A percentile compares a stretch with the other conserved stretches of the same genome.
Evolutionary conservation across 2,888 invertebrate genomes (phyloP).

Genomic region (Oscheius myriophilus): DNA sequence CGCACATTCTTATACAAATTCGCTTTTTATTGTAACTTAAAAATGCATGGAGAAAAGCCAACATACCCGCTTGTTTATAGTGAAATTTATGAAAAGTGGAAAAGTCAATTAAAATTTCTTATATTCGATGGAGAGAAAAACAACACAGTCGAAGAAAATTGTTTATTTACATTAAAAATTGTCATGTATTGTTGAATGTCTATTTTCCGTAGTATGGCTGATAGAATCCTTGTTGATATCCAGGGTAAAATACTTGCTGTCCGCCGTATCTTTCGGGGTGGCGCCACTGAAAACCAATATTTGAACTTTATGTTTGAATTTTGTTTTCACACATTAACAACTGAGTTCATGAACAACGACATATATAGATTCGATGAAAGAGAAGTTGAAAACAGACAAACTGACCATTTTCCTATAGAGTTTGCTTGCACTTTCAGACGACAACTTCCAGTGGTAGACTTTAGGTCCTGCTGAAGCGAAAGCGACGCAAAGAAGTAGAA

Average conservation of each 20-base stretch:
- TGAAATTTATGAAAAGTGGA: too few species aligned
- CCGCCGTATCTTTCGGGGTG: constrained; percentile 18
- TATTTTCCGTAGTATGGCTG: constrained; percentile 22
- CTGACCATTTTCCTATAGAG: constrained; percentile 16
- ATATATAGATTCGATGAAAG: too few species aligned
- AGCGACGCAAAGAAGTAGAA: too few species aligned
- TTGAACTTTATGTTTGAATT: too few species aligned
- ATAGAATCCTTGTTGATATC: constrained; percentile 8
- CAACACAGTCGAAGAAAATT: neutral
- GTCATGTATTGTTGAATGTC: neutral
- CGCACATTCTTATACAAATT: neutral
- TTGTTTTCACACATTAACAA: too few species aligned
- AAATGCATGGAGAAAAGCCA: too few species aligned
- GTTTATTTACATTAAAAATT: constrained; percentile 9
- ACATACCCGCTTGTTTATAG: too few species aligned
- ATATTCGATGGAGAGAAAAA: too few species aligned
- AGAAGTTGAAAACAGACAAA: too few species aligned
- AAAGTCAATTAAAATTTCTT: too few species aligned
- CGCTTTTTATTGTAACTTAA: neutral
- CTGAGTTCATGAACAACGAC: too few species aligned
- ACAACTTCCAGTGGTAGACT: constrained; percentile 13
- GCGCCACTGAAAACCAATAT: constrained; percentile 8
- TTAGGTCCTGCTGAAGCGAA: constrained; percentile 9
- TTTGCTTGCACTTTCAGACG: constrained; percentile 11
- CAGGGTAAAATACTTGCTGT: constrained; percentile 10